Conservation (phyloP, 2,113 vertebrate genomes). For the Addax nasomaculatus region DNA sequence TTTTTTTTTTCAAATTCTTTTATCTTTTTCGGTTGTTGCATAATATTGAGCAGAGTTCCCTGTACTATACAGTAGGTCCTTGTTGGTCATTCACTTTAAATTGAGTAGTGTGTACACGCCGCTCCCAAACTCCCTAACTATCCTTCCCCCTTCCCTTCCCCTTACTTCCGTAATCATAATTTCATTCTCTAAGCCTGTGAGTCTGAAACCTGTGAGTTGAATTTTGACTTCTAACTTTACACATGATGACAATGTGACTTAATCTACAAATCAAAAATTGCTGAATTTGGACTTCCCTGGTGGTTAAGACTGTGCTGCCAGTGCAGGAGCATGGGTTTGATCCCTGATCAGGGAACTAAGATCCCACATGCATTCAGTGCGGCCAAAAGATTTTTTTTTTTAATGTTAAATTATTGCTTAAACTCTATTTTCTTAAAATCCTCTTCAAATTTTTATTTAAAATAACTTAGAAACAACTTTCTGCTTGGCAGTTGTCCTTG, state of each 20-base stretch:
- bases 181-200: neutral
- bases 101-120: neutral
- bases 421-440: constrained; percentile 11
- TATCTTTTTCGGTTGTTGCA: neutral
- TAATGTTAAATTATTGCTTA: neutral
- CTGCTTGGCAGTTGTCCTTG: neutral
- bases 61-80: neutral
- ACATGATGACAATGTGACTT: neutral
- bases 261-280: neutral
- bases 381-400: neutral
- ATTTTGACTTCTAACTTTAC: neutral
- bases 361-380: neutral
- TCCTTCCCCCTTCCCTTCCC: neutral
- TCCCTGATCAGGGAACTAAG: neutral
- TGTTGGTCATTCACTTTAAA: neutral
- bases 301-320: neutral
- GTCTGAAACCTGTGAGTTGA: neutral
- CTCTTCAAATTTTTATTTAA: constrained; percentile 14
- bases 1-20: neutral
- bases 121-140: neutral
- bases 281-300: neutral
- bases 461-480: neutral
- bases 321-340: neutral
- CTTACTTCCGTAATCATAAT: neutral
- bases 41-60: neutral